Percentiles rank a stretch among this genome's conserved stretches.
These are phyloP conservation scores for Watsonalla cultraria DNA, from an alignment of 2,888 invertebrate species.

Conservation along the genomic window DNA sequence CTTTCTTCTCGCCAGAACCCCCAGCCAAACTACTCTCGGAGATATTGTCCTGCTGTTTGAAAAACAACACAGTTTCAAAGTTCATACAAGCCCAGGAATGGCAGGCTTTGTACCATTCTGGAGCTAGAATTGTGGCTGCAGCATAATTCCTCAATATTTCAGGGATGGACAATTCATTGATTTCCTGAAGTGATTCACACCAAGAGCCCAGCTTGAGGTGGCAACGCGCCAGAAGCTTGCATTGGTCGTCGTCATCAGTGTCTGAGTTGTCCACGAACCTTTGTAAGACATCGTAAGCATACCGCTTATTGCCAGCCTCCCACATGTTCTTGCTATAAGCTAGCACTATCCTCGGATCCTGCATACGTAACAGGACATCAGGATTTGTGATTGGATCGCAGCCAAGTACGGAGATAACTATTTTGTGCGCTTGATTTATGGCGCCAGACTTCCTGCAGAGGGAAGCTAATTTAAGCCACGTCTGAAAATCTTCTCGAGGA, in stretches of 20 bases:
- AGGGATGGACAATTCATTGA: constrained; percentile 88
- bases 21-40: constrained; percentile 67
- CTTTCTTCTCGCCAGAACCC: constrained; percentile 66
- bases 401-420: constrained; percentile 90
- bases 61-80: constrained; percentile 91
- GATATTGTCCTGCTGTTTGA: constrained; percentile 73
- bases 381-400: constrained; percentile 87
- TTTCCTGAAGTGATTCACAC: constrained; percentile 93
- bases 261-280: constrained; percentile 82
- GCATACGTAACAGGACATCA: constrained; percentile 83
- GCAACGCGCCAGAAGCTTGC: constrained; percentile 85
- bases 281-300: constrained; percentile 88
- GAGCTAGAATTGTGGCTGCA: constrained; percentile 90
- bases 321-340: constrained; percentile 98
- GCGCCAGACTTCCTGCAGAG: constrained; percentile 96
- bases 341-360: constrained; percentile 91
- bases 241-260: constrained; percentile 75
- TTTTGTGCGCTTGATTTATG: constrained; percentile 92
- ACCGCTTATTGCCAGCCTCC: constrained; percentile 87
- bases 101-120: constrained; percentile 98
- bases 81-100: constrained; percentile 99
- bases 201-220: constrained; percentile 96
- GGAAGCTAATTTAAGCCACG: constrained; percentile 98
- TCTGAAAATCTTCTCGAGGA: constrained; percentile 95
- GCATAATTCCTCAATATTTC: constrained; percentile 86